phyloP scores from a whole-genome alignment of 2,888 invertebrate genomes.

The Epirrita christyi region DNA sequence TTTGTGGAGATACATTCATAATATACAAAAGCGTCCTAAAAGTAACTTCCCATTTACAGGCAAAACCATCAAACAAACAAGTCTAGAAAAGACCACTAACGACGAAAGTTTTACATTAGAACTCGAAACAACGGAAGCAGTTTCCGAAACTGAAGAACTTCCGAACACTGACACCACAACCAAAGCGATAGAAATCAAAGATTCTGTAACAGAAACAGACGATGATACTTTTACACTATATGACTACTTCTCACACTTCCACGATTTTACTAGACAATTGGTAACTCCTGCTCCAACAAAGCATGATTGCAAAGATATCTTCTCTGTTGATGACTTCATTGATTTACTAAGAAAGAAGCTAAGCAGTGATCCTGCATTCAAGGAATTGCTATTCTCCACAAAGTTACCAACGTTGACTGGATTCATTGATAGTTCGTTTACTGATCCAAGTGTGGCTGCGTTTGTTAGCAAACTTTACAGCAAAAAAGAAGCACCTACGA shows the following conservation, averaged over 20 bases:
- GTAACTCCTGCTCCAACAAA: slow-evolving; percentile 43
- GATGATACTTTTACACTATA: slow-evolving; percentile 52
- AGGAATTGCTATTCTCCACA: slow-evolving; percentile 57
- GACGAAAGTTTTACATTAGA: slow-evolving; percentile 9
- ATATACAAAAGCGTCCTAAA: too few relatives aligned
- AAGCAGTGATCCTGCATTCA: slow-evolving; percentile 65
- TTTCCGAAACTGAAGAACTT: background rate
- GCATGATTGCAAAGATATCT: slow-evolving; percentile 58
- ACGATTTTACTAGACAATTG: slow-evolving; percentile 50
- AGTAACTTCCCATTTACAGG: slow-evolving; percentile 19
- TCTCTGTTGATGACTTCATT: slow-evolving; percentile 68
- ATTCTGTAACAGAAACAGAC: slow-evolving; percentile 18
- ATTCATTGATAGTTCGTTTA: slow-evolving; percentile 49
- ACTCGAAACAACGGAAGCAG: background rate
- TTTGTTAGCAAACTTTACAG: slow-evolving; percentile 69
- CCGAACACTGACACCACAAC: slow-evolving; percentile 11
- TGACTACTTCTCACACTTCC: slow-evolving; percentile 64
- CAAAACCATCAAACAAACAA: slow-evolving; percentile 11
- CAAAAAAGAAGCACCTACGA: slow-evolving; percentile 57
- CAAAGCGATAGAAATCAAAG: slow-evolving; percentile 1
- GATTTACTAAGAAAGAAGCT: slow-evolving; percentile 68
- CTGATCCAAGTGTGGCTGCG: slow-evolving; percentile 66
- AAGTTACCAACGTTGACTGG: slow-evolving; percentile 42
- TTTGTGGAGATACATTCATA: too few relatives aligned
- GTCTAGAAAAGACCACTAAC: slow-evolving; percentile 10